phyloP scores from a whole-genome alignment of 2,888 invertebrate species.

The Xylocampa areola region DNA sequence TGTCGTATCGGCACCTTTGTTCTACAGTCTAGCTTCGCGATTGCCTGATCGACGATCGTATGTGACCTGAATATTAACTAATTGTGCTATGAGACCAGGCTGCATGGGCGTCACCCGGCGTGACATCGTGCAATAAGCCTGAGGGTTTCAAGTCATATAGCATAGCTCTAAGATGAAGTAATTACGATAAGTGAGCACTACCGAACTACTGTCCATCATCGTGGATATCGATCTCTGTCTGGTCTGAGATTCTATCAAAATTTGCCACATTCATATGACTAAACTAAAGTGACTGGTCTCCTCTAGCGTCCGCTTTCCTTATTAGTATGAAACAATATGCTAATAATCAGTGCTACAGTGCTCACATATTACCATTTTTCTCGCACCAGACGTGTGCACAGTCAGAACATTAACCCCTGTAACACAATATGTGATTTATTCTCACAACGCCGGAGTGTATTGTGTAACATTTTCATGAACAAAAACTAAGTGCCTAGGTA shows the following conservation, averaged over 20 bases:
- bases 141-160: too few relatives aligned
- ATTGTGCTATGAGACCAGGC: constrained; percentile 10
- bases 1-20: constrained; percentile 16
- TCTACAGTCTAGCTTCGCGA: constrained; percentile 5
- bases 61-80: constrained; percentile 29
- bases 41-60: constrained; percentile 4
- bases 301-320: too few relatives aligned
- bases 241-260: too few relatives aligned
- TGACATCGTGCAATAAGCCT: constrained; percentile 4
- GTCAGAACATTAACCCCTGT: constrained; percentile 31
- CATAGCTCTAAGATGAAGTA: too few relatives aligned
- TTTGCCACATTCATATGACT: too few relatives aligned
- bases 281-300: too few relatives aligned
- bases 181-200: too few relatives aligned
- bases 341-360: background rate
- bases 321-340: background rate
- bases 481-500: constrained; percentile 47
- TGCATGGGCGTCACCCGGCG: background rate
- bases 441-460: constrained; percentile 42
- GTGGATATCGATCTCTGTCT: background rate
- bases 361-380: constrained; percentile 30
- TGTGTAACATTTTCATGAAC: constrained; percentile 42
- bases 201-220: too few relatives aligned
- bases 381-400: constrained; percentile 24
- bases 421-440: constrained; percentile 47